Conservation (phyloP, 2,113 vertebrate species). For the Chrysochloris asiatica region DNA sequence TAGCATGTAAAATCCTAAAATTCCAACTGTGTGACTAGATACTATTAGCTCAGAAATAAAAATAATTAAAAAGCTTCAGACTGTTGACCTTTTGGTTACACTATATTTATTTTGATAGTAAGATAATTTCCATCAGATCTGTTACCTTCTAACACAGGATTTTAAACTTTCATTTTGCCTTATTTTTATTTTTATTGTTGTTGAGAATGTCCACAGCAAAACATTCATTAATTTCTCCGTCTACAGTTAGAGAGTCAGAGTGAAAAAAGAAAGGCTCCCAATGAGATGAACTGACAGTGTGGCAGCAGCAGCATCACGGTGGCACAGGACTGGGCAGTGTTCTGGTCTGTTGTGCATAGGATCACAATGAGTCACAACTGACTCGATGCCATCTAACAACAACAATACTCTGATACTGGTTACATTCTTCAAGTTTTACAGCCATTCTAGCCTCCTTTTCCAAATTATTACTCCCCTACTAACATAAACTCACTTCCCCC, state of each 20-base stretch:
- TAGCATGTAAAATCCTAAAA: constrained; percentile 35
- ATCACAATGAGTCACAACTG: too few species aligned
- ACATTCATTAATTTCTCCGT: too few species aligned
- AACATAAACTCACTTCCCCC: neutral
- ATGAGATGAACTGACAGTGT: too few species aligned
- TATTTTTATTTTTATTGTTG: neutral
- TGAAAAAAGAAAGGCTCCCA: too few species aligned
- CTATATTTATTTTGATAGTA: constrained; percentile 2
- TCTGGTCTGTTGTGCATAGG: too few species aligned
- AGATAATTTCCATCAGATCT: neutral
- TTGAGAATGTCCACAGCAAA: neutral
- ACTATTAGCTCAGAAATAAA: neutral
- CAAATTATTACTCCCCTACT: neutral
- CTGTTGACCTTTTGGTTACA: neutral
- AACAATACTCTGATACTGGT: neutral
- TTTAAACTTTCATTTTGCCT: neutral
- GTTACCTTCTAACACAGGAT: neutral
- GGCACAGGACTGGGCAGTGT: too few species aligned
- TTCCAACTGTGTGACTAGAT: neutral
- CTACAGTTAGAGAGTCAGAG: too few species aligned
- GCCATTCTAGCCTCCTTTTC: neutral
- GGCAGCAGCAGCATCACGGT: too few species aligned
- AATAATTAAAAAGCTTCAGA: neutral
- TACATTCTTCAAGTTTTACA: neutral
- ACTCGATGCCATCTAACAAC: too few species aligned